Conservation (phyloP, 2,113 vertebrate genomes). For the Ceyx margarethae region DNA sequence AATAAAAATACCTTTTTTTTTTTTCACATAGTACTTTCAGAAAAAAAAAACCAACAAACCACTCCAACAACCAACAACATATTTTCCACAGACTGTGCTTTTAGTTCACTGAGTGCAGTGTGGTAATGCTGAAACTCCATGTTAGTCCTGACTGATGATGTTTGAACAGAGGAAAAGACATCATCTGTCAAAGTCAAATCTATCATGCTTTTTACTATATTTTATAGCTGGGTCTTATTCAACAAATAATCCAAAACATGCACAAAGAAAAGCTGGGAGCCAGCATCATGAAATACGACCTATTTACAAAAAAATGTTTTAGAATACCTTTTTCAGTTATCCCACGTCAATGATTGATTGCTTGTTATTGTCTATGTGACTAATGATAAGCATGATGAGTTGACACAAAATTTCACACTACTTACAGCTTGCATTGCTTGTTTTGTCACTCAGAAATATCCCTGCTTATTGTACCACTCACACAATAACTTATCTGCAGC, state of each 20-base stretch:
- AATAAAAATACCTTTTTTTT: not conserved
- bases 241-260: conserved; percentile 11
- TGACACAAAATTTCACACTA: conserved; percentile 23
- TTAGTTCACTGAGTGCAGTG: conserved; percentile 14
- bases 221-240: conserved; percentile 29
- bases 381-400: conserved; percentile 43
- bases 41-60: not conserved
- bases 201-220: not conserved
- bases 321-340: conserved; percentile 22
- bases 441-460: conserved; percentile 55
- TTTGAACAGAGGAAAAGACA: conserved; percentile 35
- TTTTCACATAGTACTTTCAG: not conserved
- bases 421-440: conserved; percentile 6
- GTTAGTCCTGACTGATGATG: conserved; percentile 16
- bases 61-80: not conserved
- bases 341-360: not conserved
- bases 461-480: conserved; percentile 45
- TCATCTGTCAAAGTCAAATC: conserved; percentile 40
- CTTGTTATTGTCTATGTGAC: conserved; percentile 23
- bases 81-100: conserved; percentile 18
- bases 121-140: not conserved
- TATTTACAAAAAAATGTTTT: conserved; percentile 22
- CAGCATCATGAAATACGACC: conserved; percentile 47
- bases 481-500: conserved; percentile 57
- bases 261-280: not conserved